Evolutionary conservation across 92 coral and sea anemone species (phyloP).

Genomic region (Epizoanthus ramosus): DNA sequence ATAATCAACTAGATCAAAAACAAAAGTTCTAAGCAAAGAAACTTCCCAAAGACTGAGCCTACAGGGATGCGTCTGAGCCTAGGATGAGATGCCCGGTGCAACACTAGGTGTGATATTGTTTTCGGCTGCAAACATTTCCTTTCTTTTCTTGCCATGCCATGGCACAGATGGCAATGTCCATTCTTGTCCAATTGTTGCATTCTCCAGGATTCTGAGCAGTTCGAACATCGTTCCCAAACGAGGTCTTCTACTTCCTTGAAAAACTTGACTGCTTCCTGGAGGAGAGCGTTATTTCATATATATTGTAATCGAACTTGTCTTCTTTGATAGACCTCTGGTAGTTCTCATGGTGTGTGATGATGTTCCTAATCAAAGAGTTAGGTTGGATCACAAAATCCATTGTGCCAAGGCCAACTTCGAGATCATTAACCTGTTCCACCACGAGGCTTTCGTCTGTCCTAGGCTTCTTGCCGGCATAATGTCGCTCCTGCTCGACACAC

Average conservation of each 20-base stretch:
- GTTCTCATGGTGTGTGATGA: not conserved
- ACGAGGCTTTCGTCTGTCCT: not conserved
- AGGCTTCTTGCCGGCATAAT: constrained; percentile 23
- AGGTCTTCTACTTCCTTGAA: constrained; percentile 25
- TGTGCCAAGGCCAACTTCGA: too few species aligned
- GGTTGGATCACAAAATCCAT: too few species aligned
- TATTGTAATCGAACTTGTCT: constrained; percentile 20
- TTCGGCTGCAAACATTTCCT: not conserved
- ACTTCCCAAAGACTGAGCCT: too few species aligned
- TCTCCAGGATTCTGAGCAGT: constrained; percentile 17
- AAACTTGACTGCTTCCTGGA: constrained; percentile 1
- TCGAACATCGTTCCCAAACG: constrained; percentile 21
- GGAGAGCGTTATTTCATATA: not conserved
- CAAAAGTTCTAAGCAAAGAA: too few species aligned
- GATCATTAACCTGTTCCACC: too few species aligned
- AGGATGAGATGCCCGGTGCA: too few species aligned
- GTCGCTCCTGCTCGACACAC: constrained; percentile 38
- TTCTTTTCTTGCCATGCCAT: not conserved
- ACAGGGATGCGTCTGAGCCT: too few species aligned
- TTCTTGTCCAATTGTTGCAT: constrained; percentile 13
- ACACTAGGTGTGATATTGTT: constrained; percentile 9
- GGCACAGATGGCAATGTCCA: constrained; percentile 21
- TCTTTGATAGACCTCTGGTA: constrained; percentile 37
- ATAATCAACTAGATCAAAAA: too few species aligned
- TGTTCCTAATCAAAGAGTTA: too few species aligned